Evolutionary conservation across 2,888 invertebrate species (phyloP).

Genomic region (Oscheius sp.): DNA sequence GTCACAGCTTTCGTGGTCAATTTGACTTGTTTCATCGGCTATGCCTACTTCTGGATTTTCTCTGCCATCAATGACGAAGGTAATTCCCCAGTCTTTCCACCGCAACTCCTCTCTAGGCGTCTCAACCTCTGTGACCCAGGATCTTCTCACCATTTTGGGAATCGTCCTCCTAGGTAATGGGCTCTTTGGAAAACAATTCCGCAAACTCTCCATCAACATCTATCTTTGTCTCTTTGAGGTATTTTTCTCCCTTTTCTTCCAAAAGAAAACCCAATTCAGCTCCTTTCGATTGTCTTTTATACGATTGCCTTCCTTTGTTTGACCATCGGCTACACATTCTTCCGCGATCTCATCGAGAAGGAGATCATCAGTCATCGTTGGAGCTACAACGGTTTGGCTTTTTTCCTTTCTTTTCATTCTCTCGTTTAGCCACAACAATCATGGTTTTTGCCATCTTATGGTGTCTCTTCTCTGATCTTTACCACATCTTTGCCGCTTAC

Average conservation of each 20-base stretch:
- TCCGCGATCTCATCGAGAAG: background rate
- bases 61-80: background rate
- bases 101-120: too few species aligned
- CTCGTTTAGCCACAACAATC: background rate
- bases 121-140: background rate
- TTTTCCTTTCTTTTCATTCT: background rate
- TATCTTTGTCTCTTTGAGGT: slow-evolving; percentile 7
- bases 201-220: background rate
- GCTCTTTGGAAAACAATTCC: slow-evolving; percentile 1
- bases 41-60: background rate
- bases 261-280: too few species aligned
- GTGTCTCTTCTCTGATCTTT: background rate
- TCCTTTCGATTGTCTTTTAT: background rate
- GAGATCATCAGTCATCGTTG: background rate
- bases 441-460: background rate
- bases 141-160: background rate
- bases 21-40: background rate
- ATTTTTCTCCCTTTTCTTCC: background rate
- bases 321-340: background rate
- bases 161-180: background rate
- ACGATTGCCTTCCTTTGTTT: background rate
- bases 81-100: background rate
- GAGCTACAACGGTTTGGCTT: background rate
- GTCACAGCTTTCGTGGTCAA: background rate
- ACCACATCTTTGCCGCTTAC: background rate